Percentiles rank a stretch among this genome's conserved stretches.
Evolutionary conservation across 2,113 vertebrate species (phyloP).

Genomic region (Murina feae): DNA sequence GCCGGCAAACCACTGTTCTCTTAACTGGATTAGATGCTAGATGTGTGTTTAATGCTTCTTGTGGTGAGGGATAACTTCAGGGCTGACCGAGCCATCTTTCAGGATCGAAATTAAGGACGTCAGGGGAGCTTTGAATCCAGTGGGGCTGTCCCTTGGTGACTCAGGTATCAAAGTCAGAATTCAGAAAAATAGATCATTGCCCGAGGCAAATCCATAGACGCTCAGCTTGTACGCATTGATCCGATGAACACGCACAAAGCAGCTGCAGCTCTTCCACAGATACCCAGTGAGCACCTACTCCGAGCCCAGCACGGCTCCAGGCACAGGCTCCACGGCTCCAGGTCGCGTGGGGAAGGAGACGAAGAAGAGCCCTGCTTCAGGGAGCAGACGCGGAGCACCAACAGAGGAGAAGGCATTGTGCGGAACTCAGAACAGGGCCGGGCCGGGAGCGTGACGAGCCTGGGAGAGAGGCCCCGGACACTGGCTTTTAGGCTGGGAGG

Average conservation of each 20-base stretch:
- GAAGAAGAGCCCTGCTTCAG: not conserved
- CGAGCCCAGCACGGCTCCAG: not conserved
- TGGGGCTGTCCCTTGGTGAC: not conserved
- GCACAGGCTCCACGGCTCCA: not conserved
- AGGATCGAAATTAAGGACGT: not conserved
- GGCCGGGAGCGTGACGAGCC: not conserved
- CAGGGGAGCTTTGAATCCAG: not conserved
- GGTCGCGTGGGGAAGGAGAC: not conserved
- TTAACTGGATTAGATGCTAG: not conserved
- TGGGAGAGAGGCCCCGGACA: not conserved
- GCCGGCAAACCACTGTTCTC: not conserved
- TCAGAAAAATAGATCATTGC: not conserved
- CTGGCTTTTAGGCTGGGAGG: too few species aligned
- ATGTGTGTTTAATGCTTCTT: not conserved
- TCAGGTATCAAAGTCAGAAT: not conserved
- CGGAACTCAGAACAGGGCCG: not conserved
- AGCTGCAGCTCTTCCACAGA: not conserved
- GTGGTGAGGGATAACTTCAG: not conserved
- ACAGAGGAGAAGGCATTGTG: not conserved
- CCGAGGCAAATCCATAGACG: not conserved
- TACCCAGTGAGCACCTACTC: not conserved
- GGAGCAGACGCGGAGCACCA: not conserved
- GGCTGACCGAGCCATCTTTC: not conserved
- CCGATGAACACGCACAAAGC: not conserved
- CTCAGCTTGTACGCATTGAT: not conserved